Percentiles rank a stretch among this genome's conserved stretches.
These are phyloP conservation scores for Okapia johnstoni DNA, from an alignment of 2,113 vertebrate species.

Conservation along the genomic window DNA sequence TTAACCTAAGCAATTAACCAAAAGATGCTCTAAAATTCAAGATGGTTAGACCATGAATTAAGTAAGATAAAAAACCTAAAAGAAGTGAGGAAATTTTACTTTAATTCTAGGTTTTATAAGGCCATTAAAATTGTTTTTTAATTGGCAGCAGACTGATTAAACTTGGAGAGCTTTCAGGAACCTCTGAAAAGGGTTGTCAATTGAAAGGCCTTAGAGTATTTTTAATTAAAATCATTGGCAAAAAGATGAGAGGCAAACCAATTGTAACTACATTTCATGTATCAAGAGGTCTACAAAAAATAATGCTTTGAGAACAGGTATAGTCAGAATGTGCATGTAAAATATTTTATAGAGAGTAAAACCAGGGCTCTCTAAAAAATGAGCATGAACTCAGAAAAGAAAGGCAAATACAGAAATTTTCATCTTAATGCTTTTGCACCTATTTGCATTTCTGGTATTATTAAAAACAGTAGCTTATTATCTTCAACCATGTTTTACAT, in stretches of 20 bases:
- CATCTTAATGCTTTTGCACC: background rate
- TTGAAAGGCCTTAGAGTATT: background rate
- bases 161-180: background rate
- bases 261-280: background rate
- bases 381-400: background rate
- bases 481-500: background rate
- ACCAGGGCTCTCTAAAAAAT: background rate
- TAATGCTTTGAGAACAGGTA: background rate
- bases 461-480: background rate
- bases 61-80: background rate
- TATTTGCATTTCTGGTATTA: background rate
- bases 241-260: background rate
- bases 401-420: background rate
- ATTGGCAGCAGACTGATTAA: background rate
- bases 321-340: background rate
- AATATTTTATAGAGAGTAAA: background rate
- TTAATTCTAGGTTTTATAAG: conserved; percentile 5
- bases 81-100: background rate
- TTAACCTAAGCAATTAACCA: background rate
- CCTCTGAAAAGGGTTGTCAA: background rate
- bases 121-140: background rate
- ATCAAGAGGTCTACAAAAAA: background rate
- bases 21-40: conserved; percentile 5
- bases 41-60: background rate
- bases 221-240: conserved; percentile 34